Percentiles rank a stretch among this genome's conserved stretches.
Evolutionary conservation across 2,888 invertebrate genomes (phyloP).

Genomic region (Tipula vernalis): DNA sequence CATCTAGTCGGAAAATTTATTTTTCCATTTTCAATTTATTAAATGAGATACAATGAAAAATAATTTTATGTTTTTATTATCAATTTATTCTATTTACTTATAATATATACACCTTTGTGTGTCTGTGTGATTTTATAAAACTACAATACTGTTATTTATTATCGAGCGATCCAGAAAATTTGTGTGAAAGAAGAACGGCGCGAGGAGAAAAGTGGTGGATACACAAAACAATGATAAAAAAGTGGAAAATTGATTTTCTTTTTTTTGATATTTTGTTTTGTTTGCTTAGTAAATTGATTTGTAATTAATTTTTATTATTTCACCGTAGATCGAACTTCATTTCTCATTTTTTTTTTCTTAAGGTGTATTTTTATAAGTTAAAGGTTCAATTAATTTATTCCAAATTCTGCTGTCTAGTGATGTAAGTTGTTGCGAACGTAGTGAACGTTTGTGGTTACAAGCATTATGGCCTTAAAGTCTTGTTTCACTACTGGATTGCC

Average conservation of each 20-base stretch:
- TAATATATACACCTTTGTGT: neutral
- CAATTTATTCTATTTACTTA: neutral
- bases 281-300: neutral
- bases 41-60: constrained; percentile 4
- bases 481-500: too few species aligned
- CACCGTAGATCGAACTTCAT: neutral
- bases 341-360: neutral
- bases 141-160: neutral
- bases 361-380: neutral
- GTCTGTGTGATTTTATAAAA: neutral
- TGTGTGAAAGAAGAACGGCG: neutral
- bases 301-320: constrained; percentile 4
- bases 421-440: too few species aligned
- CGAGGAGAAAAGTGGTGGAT: neutral
- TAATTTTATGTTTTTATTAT: constrained; percentile 4
- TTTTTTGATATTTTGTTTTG: neutral
- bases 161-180: neutral
- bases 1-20: neutral
- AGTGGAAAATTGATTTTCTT: neutral
- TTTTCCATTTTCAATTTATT: constrained; percentile 1
- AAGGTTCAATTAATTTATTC: neutral
- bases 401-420: too few species aligned
- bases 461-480: too few species aligned
- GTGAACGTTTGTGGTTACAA: too few species aligned
- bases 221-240: neutral